Conservation (phyloP, 2,888 invertebrate species). For the Cordilura impudica region DNA sequence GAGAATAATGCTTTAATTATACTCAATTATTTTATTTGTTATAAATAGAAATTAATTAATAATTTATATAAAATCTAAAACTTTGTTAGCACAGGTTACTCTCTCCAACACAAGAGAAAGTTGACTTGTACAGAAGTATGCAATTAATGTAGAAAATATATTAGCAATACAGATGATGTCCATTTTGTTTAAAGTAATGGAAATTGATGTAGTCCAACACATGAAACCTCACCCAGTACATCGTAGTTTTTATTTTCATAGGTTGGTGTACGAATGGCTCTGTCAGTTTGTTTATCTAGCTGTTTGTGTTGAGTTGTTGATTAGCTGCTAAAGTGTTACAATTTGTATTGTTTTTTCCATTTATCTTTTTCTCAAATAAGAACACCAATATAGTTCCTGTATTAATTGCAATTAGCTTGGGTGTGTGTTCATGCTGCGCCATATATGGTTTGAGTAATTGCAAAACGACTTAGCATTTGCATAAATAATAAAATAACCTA, state of each 20-base stretch:
- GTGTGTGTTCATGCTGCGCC: constrained; percentile 9
- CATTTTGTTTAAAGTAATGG: background rate
- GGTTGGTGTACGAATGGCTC: background rate
- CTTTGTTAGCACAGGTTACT: too few relatives aligned
- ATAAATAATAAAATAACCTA: constrained; percentile 33
- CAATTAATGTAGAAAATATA: background rate
- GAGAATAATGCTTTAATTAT: too few relatives aligned
- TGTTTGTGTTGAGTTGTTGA: constrained; percentile 25
- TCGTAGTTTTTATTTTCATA: background rate
- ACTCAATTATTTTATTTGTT: too few relatives aligned
- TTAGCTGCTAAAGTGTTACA: constrained; percentile 48
- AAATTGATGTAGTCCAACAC: background rate
- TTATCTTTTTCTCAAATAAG: background rate
- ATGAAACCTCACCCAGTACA: background rate
- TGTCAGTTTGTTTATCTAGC: background rate
- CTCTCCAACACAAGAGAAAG: background rate
- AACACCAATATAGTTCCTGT: constrained; percentile 38
- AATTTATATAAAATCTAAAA: too few relatives aligned
- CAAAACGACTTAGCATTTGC: constrained; percentile 46
- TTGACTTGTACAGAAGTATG: too few relatives aligned
- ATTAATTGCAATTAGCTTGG: constrained; percentile 36
- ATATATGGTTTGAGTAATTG: constrained; percentile 53
- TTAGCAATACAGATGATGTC: background rate
- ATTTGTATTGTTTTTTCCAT: constrained; percentile 34
- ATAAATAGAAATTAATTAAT: too few relatives aligned